Conservation (phyloP, 1,140 invertebrate genomes). For the Microplitis demolitor region DNA sequence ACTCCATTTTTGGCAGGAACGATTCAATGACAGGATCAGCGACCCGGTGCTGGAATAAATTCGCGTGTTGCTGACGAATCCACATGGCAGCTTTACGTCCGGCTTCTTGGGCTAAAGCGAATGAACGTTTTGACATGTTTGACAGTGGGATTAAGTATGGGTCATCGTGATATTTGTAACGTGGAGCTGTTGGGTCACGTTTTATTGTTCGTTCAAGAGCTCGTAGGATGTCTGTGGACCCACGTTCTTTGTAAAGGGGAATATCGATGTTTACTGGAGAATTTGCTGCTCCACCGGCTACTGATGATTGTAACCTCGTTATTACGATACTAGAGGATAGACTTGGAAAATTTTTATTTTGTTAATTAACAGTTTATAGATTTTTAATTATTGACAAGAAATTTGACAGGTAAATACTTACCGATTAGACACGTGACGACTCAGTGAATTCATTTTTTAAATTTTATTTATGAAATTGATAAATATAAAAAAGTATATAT, state of each 20-base stretch:
- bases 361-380: too few relatives aligned
- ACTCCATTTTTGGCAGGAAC: constrained; percentile 72
- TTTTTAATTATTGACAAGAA: too few relatives aligned
- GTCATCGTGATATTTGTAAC: constrained; percentile 91
- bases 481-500: too few relatives aligned
- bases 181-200: constrained; percentile 77
- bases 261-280: constrained; percentile 58
- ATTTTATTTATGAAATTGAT: too few relatives aligned
- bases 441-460: too few relatives aligned
- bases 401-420: too few relatives aligned
- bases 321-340: constrained; percentile 7
- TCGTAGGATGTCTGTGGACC: constrained; percentile 81
- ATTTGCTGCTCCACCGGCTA: constrained; percentile 8
- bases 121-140: constrained; percentile 73
- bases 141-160: constrained; percentile 84
- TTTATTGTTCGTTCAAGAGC: constrained; percentile 77
- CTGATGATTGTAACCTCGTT: constrained; percentile 30
- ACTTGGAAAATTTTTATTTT: too few relatives aligned
- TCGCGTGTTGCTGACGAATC: constrained; percentile 76
- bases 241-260: constrained; percentile 73
- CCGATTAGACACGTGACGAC: too few relatives aligned
- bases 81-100: constrained; percentile 86
- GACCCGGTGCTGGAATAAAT: constrained; percentile 74
- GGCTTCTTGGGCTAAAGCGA: constrained; percentile 81
- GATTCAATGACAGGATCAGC: constrained; percentile 70